Evolutionary conservation across 2,797 vertebrate species (phyloP), one percentile per base, ranked within the genome.

Genomic region (Notolepis coatsorum): DNA sequence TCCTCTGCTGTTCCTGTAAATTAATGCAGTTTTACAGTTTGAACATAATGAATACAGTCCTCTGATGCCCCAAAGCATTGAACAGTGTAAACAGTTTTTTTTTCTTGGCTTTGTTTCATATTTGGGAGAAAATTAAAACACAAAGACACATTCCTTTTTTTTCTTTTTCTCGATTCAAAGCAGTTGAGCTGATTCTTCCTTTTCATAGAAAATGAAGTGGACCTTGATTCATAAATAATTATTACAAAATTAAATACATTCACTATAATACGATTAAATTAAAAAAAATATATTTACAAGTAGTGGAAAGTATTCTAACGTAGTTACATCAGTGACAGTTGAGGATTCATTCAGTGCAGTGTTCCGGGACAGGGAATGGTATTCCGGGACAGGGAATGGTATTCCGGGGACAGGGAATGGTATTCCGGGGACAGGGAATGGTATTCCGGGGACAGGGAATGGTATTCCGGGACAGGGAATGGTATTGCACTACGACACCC

Each of bases 131-230:
- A 89, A 83, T 50, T 61, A 82, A 20, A 68, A 90, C 85, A 92
- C 88, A 96, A 90, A 92, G 84, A 93, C 95, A 98, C 96, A 98
- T 98, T 98, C 96, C 95, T 95, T 96, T 90, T n/a, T n/a, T n/a
- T n/a, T n/a, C n/a, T n/a, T n/a, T n/a, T n/a, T n/a, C n/a, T 96
- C 92, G 93, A 96, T 96, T 94, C 97, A 96, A 97, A 98, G 96
- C 96, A 95, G 96, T 98, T 96, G 93, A 92, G 86, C 93, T 96
- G 95, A 94, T 96, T 97, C 97, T 98, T 98, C 97, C 96, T 99
- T 99, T 99, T 99, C 97, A 98, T 97, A 99, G 98, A 99, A 99
- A 99, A 99, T 96, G 96, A 99, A 99, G 94, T 98, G 94, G 96
- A 96, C 95, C 96, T 96, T 96, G 95, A 96, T 94, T 98, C 95